A percentile compares a stretch with the other conserved stretches of the same genome.
Conservation (phyloP, 2,113 vertebrate species). For the Podarcis muralis region DNA sequence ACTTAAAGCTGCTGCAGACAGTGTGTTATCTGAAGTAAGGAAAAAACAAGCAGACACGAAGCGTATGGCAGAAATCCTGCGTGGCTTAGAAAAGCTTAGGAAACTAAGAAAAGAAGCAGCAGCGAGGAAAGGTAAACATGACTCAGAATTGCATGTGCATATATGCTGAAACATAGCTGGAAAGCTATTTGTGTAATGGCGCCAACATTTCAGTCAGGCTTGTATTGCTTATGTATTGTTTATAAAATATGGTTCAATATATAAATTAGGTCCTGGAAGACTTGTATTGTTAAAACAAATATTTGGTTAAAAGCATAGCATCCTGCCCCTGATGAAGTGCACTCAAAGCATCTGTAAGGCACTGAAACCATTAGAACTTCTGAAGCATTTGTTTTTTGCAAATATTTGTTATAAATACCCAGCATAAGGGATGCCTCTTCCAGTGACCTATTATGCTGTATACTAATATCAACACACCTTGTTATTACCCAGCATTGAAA, state of each 20-base stretch:
- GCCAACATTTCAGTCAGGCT: no score
- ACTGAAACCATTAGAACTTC: no score
- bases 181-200: background rate
- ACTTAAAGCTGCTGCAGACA: slow-evolving; percentile 90
- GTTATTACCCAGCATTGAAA: no score
- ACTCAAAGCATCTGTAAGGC: background rate
- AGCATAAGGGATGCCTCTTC: no score
- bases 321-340: background rate
- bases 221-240: background rate
- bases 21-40: slow-evolving; percentile 91
- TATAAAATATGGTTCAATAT: background rate
- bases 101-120: slow-evolving; percentile 93
- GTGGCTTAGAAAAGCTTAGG: slow-evolving; percentile 88
- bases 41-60: slow-evolving; percentile 94
- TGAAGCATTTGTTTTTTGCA: background rate
- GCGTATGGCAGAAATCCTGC: slow-evolving; percentile 89
- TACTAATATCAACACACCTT: no score
- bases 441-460: no score
- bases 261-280: background rate
- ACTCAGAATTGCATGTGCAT: background rate
- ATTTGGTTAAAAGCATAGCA: background rate
- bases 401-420: background rate
- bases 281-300: background rate
- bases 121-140: slow-evolving; percentile 86
- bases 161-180: background rate